These are phyloP conservation scores for Eptesicus fuscus DNA, from an alignment of 2,113 vertebrate genomes.

Conservation along the genomic window DNA sequence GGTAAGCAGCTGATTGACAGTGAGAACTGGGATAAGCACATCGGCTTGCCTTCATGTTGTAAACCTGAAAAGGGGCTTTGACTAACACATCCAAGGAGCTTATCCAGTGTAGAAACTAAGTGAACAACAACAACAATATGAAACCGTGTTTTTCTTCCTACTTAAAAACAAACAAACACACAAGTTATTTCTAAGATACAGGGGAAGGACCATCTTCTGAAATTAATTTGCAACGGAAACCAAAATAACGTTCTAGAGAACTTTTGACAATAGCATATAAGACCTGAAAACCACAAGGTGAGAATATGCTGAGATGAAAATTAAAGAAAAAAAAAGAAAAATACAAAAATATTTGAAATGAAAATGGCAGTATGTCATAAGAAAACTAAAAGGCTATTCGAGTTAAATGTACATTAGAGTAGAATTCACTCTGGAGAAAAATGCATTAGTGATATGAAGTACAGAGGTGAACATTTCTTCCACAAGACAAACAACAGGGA, in stretches of 20 bases:
- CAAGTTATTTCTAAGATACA: not conserved
- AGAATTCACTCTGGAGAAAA: not conserved
- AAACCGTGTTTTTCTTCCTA: not conserved
- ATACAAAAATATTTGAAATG: not conserved
- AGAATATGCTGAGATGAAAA: not conserved
- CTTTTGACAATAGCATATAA: not conserved
- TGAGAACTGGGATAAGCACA: not conserved
- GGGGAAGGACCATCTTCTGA: not conserved
- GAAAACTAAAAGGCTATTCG: not conserved
- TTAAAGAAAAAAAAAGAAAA: not conserved
- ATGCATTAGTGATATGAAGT: not conserved
- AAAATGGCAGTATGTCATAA: not conserved
- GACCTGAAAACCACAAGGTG: not conserved
- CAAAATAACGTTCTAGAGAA: conserved; percentile 30
- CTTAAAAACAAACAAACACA: not conserved
- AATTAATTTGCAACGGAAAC: not conserved
- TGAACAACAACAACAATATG: not conserved
- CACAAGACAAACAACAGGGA: not conserved
- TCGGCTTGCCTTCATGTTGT: not conserved
- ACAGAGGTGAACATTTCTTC: not conserved
- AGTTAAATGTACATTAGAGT: not conserved
- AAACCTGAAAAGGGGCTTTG: not conserved
- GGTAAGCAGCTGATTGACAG: not conserved
- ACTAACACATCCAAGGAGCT: not conserved
- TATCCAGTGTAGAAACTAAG: not conserved